Conservation (phyloP, 2,888 invertebrate species). For the Trichopria drosophilae region DNA sequence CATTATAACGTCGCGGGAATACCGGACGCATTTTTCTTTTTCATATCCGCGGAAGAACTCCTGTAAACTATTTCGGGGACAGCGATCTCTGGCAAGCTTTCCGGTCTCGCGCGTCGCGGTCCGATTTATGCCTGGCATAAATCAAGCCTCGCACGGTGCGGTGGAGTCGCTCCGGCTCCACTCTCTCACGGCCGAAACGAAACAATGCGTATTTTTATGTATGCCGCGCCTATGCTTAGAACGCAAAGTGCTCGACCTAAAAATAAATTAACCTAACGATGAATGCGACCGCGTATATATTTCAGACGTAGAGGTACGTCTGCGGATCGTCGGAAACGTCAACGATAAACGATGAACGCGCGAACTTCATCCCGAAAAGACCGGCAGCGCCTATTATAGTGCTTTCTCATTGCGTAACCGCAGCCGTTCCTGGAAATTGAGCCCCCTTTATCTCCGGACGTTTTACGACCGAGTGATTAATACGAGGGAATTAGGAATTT, state of each 20-base stretch:
- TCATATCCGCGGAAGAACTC: constrained; percentile 30
- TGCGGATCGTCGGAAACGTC: constrained; percentile 23
- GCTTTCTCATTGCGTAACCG: no score
- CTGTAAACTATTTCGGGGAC: constrained; percentile 50
- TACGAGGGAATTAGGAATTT: no score
- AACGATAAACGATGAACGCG: constrained; percentile 22
- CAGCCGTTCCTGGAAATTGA: no score
- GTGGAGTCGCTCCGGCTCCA: no score
- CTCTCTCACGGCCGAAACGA: constrained; percentile 25
- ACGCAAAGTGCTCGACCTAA: constrained; percentile 32
- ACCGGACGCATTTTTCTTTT: no score
- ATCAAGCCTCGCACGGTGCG: constrained; percentile 44
- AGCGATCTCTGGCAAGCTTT: constrained; percentile 45
- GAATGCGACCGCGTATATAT: constrained; percentile 4
- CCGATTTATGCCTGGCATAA: constrained; percentile 47
- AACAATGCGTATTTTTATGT: constrained; percentile 46
- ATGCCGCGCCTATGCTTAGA: constrained; percentile 24
- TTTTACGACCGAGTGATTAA: no score
- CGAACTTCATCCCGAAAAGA: no score
- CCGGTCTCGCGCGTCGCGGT: constrained; percentile 39
- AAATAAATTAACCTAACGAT: constrained; percentile 33
- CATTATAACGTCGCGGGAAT: no score
- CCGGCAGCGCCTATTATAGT: no score
- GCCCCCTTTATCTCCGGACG: no score
- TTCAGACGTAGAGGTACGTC: constrained; percentile 10